Evolutionary conservation across 2,113 vertebrate genomes (phyloP), one percentile per base, ranked within the genome.

Genomic region (Tragelaphus buxtoni): DNA sequence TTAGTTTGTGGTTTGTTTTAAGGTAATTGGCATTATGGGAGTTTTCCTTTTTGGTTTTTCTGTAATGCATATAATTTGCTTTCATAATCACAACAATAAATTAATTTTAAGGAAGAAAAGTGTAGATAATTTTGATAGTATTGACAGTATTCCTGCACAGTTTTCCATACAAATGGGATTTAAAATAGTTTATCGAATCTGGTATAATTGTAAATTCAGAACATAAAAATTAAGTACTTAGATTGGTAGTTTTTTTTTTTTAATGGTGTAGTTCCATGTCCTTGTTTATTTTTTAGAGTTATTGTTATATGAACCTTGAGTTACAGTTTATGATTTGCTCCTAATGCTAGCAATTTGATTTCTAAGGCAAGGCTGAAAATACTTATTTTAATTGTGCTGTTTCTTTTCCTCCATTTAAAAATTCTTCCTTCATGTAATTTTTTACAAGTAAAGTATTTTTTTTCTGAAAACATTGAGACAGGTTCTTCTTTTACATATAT

Each of bases 11-110:
- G 30, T 88, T 94, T 84, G 47, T 91, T 92, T 72, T 17, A 72
- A 56, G 60, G 58, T 92, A 69, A 53, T 61, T 76, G 83, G 47
- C 7, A 60, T 74, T 96, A 26, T 97, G 51, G 51, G 12, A 82
- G 12, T 89, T 81, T 87, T 83, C 13, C 90, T 20, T 81, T 96
- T 13, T 28, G 47, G 26, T 61, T 61, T 96, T 95, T 88, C 58
- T 56, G 30, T 88, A 76, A 88, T n/a, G 42, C 22, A 81, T 51
- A 53, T 95, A 65, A 56, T 9, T 94, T 5, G 2, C 45, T 94
- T 96, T 77, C 95, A 26, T 86, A 90, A 92, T 96, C 56, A 90
- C 13, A 95, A 63, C 53, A 92, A 56, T 91, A 60, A 30, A 83
- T 60, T 11, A 32, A 35, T 63, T 91, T 58, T 80, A 88, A 84